Percentiles rank a stretch among this genome's conserved stretches.
These are phyloP conservation scores for Xestia rhomboidea DNA, from an alignment of 2,888 invertebrate genomes.

Conservation along the genomic window DNA sequence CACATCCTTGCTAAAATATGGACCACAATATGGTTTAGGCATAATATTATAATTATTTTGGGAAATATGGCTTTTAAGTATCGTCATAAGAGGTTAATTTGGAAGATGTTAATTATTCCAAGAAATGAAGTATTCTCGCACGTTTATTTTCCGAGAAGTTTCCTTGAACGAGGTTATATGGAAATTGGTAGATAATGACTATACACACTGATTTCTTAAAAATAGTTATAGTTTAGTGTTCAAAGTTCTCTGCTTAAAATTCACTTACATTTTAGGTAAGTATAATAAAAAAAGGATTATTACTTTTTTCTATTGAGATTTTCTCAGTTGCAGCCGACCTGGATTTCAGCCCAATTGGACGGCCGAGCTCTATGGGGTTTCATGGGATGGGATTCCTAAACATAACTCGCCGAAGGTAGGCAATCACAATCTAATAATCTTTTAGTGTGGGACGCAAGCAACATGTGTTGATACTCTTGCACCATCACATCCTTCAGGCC, in stretches of 20 bases:
- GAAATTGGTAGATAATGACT: background rate
- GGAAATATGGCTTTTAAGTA: background rate
- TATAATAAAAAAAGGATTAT: background rate
- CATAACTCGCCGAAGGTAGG: no score
- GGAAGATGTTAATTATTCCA: background rate
- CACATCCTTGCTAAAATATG: slow-evolving; percentile 9
- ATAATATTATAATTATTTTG: background rate
- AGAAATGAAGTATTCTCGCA: background rate
- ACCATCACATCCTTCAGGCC: no score
- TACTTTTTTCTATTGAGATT: background rate
- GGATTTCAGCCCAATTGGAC: no score
- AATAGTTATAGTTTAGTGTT: background rate
- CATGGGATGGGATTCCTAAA: no score
- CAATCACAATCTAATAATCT: background rate
- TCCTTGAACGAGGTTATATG: background rate
- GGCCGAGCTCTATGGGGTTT: background rate
- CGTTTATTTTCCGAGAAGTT: background rate
- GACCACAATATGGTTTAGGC: background rate
- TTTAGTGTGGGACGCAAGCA: background rate
- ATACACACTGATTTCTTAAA: background rate
- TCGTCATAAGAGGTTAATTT: background rate
- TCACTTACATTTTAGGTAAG: background rate
- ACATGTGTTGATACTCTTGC: no score
- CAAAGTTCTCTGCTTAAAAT: background rate
- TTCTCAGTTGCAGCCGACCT: background rate